Conservation (phyloP, 1,140 invertebrate species). For the Papilio dardanus region DNA sequence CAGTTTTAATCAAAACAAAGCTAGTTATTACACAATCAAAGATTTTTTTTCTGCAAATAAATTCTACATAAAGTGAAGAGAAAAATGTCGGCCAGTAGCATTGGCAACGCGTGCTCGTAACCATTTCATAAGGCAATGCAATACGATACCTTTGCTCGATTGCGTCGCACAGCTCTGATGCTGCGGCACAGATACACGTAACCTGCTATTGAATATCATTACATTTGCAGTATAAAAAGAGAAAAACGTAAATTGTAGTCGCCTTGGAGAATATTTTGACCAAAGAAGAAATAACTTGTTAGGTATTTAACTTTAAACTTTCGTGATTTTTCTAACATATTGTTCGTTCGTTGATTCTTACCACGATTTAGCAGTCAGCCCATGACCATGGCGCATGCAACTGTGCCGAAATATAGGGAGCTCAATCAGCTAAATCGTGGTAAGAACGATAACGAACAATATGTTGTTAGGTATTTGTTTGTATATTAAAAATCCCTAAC, state of each 20-base stretch:
- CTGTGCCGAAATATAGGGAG: too few species aligned
- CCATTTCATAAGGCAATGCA: constrained; percentile 27
- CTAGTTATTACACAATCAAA: too few species aligned
- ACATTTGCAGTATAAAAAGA: constrained; percentile 12
- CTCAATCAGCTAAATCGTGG: too few species aligned
- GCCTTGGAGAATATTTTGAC: background rate
- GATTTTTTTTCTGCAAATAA: background rate
- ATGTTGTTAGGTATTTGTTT: too few species aligned
- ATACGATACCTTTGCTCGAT: constrained; percentile 21
- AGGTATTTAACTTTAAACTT: too few species aligned
- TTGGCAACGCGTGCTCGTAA: constrained; percentile 18
- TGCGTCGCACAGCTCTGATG: constrained; percentile 15
- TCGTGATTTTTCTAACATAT: too few species aligned
- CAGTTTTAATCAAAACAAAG: too few species aligned
- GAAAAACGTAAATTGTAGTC: background rate
- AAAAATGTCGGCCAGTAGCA: constrained; percentile 20
- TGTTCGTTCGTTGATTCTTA: too few species aligned
- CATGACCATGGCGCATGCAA: too few species aligned
- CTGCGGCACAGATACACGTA: constrained; percentile 27
- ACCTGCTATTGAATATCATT: constrained; percentile 24
- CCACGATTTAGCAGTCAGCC: too few species aligned
- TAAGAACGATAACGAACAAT: too few species aligned
- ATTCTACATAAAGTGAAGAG: background rate
- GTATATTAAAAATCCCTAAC: too few species aligned
- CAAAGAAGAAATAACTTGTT: background rate